These are phyloP conservation scores for Dipodomys spectabilis DNA, from an alignment of 2,113 vertebrate species.

Conservation along the genomic window DNA sequence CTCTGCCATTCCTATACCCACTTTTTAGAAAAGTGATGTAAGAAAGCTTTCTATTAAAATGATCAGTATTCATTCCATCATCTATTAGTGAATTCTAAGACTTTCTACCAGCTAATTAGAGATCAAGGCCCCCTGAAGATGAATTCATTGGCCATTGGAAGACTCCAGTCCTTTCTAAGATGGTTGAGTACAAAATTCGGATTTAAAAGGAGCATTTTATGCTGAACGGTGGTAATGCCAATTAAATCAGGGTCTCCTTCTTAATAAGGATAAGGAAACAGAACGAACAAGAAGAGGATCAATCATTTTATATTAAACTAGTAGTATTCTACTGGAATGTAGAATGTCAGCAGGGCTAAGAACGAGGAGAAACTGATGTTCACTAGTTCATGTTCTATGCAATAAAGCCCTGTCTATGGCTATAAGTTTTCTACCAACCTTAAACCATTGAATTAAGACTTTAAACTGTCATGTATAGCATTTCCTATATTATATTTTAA, in stretches of 20 bases:
- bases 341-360: neutral
- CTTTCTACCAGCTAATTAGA: neutral
- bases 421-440: neutral
- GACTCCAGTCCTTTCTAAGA: neutral
- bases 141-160: neutral
- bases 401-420: neutral
- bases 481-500: neutral
- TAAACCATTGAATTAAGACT: neutral
- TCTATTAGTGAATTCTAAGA: neutral
- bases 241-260: neutral
- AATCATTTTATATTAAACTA: neutral
- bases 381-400: neutral
- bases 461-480: neutral
- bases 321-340: neutral
- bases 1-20: neutral
- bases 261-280: neutral
- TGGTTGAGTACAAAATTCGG: neutral
- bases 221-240: neutral
- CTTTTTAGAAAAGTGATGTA: neutral
- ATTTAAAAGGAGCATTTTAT: neutral
- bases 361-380: neutral
- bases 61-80: neutral
- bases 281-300: neutral
- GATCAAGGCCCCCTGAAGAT: neutral
- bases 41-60: neutral